Percentiles rank a stretch among this genome's conserved stretches.
These are phyloP conservation scores for Pseudorectes ferrugineus DNA, from an alignment of 2,113 vertebrate species.

Conservation along the genomic window DNA sequence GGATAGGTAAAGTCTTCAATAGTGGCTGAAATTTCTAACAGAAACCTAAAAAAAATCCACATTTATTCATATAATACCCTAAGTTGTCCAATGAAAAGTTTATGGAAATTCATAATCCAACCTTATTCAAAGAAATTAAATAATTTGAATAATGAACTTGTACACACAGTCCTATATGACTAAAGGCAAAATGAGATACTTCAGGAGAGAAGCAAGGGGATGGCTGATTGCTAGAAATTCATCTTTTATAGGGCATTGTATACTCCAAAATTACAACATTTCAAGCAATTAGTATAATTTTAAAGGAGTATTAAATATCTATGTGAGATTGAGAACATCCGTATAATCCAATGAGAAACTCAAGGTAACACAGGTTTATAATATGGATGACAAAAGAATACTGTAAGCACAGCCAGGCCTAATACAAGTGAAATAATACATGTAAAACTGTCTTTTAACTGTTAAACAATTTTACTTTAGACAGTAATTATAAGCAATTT, in stretches of 20 bases:
- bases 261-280: neutral
- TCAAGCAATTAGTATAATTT: neutral
- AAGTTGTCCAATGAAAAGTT: neutral
- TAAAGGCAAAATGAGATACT: neutral
- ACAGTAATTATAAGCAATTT: neutral
- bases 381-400: neutral
- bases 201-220: neutral
- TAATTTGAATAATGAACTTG: neutral
- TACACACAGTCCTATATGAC: neutral
- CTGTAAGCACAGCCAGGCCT: neutral
- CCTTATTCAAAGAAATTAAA: neutral
- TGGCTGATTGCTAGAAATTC: neutral
- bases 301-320: neutral
- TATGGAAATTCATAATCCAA: neutral
- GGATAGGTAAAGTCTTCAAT: neutral
- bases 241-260: neutral
- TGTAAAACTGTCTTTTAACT: neutral
- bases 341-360: neutral
- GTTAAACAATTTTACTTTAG: conserved; percentile 9
- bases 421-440: neutral
- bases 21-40: neutral
- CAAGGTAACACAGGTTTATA: neutral
- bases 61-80: neutral
- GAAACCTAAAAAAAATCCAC: neutral
- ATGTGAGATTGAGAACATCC: neutral